Evolutionary conservation across 2,888 invertebrate species (phyloP), one percentile per base, ranked within the genome.

Genomic region (Lysandra coridon): DNA sequence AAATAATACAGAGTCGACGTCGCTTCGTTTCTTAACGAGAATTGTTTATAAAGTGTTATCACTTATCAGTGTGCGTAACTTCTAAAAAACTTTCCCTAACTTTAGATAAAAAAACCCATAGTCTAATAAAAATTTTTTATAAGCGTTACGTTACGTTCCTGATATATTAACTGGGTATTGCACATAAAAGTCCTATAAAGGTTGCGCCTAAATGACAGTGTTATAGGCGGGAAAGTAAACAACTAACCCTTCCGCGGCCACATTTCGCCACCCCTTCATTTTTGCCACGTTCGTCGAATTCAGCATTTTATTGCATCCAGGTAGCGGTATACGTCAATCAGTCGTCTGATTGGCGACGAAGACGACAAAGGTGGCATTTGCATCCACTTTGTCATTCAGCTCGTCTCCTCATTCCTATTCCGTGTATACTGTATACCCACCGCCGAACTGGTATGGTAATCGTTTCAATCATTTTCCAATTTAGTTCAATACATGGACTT

Each of bases 371-470:
- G 85, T 81, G 79, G 85, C 86, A 94, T 94, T 94, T 92, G 92
- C 94, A 94, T 94, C 88, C 90, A 91, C 92, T 94, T 93, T 92
- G 92, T 90, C 89, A 94, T 94, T 94, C 94, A 90, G 87, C 90
- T 92, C 93, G 88, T 86, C 86, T 85, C 85, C 90, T 92, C 91
- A 92, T 93, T 92, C 86, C 88, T 88, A 91, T 94, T 92, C 93
- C 88, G 84, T 80, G 82, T 88, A 87, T 87, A 87, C 84, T 80
- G 82, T 88, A 87, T 87, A 87, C 84, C 86, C 84, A 60, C 78
- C 78, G 84, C 84, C 85, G 87, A 89, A 91, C 89, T 88, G 87
- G 85, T 88, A 91, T 89, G 89, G 88, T 92, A 92, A 92, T 93
- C 88, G 88, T 86, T 87, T 88, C 88, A 87, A 86, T 85, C 86